These are phyloP conservation scores for Hofmannophila pseudospretella DNA, from an alignment of 2,888 invertebrate species.

Conservation along the genomic window DNA sequence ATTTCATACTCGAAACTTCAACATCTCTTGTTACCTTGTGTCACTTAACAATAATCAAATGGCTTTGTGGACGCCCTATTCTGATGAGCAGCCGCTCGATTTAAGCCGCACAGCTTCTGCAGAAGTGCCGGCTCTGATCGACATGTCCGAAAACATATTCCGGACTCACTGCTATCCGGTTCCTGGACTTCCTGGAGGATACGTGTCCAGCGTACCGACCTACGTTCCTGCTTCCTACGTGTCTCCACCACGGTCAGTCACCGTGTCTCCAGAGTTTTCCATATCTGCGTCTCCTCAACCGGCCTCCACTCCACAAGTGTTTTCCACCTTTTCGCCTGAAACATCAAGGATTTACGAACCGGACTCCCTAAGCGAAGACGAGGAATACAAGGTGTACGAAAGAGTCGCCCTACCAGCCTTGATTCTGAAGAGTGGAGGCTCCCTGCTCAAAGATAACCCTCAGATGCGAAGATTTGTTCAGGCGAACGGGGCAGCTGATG, in stretches of 20 bases:
- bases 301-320: slow-evolving; percentile 32
- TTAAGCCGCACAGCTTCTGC: slow-evolving; percentile 36
- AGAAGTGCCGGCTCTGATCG: slow-evolving; percentile 24
- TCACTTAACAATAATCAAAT: slow-evolving; percentile 21
- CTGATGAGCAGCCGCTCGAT: slow-evolving; percentile 53
- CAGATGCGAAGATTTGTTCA: slow-evolving; percentile 82
- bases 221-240: background rate
- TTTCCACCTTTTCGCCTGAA: no score
- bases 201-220: background rate
- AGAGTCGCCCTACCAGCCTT: slow-evolving; percentile 82
- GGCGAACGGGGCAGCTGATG: slow-evolving; percentile 73
- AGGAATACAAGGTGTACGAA: slow-evolving; percentile 83
- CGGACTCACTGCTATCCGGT: no score
- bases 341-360: slow-evolving; percentile 42
- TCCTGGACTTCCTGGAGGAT: background rate
- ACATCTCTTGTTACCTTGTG: background rate
- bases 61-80: slow-evolving; percentile 63
- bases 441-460: slow-evolving; percentile 78
- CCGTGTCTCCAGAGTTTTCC: background rate
- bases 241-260: background rate
- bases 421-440: slow-evolving; percentile 78
- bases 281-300: slow-evolving; percentile 24
- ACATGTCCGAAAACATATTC: background rate
- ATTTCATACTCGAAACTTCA: slow-evolving; percentile 1
- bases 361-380: slow-evolving; percentile 61